A percentile compares a stretch with the other conserved stretches of the same genome.
Evolutionary conservation across 1,140 invertebrate genomes (phyloP).

Genomic region (Trichonephila clavata): DNA sequence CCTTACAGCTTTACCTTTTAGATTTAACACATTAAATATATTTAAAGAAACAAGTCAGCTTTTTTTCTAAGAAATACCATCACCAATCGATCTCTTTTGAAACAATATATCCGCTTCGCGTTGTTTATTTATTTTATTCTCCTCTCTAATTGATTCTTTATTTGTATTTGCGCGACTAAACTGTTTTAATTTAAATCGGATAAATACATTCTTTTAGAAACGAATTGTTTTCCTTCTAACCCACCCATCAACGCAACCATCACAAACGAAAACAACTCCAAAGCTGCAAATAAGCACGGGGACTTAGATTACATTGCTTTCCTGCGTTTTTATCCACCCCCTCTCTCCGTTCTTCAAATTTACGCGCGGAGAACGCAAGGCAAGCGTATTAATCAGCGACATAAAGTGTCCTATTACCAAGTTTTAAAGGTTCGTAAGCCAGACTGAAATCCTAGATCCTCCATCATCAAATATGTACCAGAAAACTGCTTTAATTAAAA

Average conservation of each 20-base stretch:
- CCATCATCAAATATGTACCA: conserved; percentile 73
- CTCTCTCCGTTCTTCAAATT: conserved; percentile 8
- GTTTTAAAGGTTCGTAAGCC: conserved; percentile 57
- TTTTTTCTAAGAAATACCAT: too few species aligned
- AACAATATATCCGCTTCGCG: background rate
- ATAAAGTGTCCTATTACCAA: conserved; percentile 75
- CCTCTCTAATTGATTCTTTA: background rate
- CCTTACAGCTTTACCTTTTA: too few species aligned
- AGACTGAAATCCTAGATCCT: conserved; percentile 55
- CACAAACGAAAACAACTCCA: conserved; percentile 15
- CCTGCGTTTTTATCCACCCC: background rate
- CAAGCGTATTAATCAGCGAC: conserved; percentile 72
- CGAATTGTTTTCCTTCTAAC: background rate
- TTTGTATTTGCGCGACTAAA: background rate
- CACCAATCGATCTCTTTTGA: background rate
- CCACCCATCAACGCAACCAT: background rate
- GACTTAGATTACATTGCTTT: conserved; percentile 35
- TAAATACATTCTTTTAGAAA: conserved; percentile 21
- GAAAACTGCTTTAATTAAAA: conserved; percentile 76
- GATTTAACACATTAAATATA: too few species aligned
- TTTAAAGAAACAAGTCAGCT: too few species aligned
- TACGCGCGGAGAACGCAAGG: conserved; percentile 18
- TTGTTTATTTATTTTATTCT: conserved; percentile 1
- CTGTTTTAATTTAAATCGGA: background rate
- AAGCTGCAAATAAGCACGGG: background rate